Conservation (phyloP, 2,888 invertebrate species). For the Protula sp. region DNA sequence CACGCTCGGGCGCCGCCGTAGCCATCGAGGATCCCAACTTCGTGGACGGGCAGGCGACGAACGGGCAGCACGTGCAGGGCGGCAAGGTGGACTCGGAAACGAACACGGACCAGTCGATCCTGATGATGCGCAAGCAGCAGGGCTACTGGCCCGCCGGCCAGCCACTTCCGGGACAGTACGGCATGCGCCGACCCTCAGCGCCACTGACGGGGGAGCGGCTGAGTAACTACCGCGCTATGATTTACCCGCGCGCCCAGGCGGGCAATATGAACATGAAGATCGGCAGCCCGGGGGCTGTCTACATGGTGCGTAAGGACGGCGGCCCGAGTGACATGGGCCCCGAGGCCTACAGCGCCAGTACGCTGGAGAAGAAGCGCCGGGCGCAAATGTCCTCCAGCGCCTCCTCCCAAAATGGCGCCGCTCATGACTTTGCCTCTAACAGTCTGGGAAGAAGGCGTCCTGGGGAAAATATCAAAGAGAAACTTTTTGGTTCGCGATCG, state of each 20-base stretch:
- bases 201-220: constrained; percentile 13
- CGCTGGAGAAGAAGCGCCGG: constrained; percentile 58
- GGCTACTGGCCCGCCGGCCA: neutral
- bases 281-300: constrained; percentile 13
- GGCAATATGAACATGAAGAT: constrained; percentile 12
- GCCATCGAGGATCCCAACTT: constrained; percentile 18
- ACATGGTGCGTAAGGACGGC: neutral
- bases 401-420: neutral
- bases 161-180: neutral
- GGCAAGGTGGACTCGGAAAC: constrained; percentile 39
- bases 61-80: neutral
- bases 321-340: constrained; percentile 28
- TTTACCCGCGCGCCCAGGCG: neutral
- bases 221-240: constrained; percentile 12
- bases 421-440: constrained; percentile 44
- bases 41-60: neutral
- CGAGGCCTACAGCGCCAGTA: constrained; percentile 36
- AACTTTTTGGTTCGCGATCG: constrained; percentile 41
- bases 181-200: neutral
- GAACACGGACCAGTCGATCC: constrained; percentile 46
- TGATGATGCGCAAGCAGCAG: constrained; percentile 23
- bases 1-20: constrained; percentile 11
- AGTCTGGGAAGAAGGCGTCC: constrained; percentile 39
- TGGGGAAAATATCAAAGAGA: constrained; percentile 24
- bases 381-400: neutral